Conservation (phyloP, 2,888 invertebrate genomes). For the Scrobipalpa costella region DNA sequence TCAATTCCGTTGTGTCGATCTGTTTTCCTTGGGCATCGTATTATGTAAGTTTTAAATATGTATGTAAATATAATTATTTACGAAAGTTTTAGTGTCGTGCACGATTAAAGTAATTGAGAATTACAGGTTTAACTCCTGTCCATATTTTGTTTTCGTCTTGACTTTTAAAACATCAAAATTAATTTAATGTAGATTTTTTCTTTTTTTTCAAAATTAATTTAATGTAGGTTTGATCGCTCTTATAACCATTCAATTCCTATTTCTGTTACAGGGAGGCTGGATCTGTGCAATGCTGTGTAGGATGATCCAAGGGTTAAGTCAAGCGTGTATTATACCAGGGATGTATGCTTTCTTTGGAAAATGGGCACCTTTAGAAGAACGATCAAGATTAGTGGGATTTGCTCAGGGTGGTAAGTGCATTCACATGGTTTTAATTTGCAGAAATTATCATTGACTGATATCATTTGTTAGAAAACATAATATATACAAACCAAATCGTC, state of each 20-base stretch:
- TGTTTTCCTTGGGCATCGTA: constrained; percentile 85
- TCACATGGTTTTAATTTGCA: neutral
- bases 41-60: constrained; percentile 74
- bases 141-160: no score
- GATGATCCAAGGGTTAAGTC: constrained; percentile 84
- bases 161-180: no score
- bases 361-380: constrained; percentile 84
- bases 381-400: constrained; percentile 80
- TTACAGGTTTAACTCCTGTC: no score
- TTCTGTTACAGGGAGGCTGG: constrained; percentile 84
- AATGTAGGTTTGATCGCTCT: no score
- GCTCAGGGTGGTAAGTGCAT: constrained; percentile 65
- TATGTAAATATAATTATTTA: no score
- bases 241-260: no score
- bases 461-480: no score
- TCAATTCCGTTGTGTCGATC: constrained; percentile 83
- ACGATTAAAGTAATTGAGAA: no score
- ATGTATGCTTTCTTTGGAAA: constrained; percentile 84
- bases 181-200: no score
- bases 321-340: constrained; percentile 84
- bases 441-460: no score
- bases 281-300: constrained; percentile 78
- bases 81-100: no score
- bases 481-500: no score
- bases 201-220: neutral